These are phyloP conservation scores for Cantharis nigra DNA, from an alignment of 2,888 invertebrate species.

Conservation along the genomic window DNA sequence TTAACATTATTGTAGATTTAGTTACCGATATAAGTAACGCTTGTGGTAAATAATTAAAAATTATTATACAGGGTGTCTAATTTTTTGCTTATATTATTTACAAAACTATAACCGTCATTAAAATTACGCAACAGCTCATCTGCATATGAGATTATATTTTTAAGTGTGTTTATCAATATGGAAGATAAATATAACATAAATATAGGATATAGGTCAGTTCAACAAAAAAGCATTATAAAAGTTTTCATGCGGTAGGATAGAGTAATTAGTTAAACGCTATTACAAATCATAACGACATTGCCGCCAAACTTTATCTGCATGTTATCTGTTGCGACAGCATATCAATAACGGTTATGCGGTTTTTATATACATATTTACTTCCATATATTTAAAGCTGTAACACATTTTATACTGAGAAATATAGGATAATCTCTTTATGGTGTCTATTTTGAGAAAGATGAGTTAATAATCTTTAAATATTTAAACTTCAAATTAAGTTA, in stretches of 20 bases:
- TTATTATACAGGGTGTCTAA: background rate
- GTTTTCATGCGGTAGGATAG: background rate
- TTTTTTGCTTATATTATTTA: background rate
- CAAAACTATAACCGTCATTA: background rate
- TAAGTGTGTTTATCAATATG: background rate
- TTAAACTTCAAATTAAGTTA: background rate
- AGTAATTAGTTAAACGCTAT: background rate
- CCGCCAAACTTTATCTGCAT: slow-evolving; percentile 2
- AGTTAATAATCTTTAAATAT: background rate
- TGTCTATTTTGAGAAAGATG: background rate
- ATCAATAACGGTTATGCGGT: slow-evolving; percentile 12
- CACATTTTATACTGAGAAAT: background rate
- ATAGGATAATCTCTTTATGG: background rate
- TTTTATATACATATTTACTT: slow-evolving; percentile 2
- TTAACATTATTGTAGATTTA: no score
- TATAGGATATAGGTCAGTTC: background rate
- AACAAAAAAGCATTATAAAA: background rate
- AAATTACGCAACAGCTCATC: background rate
- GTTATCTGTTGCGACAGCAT: background rate
- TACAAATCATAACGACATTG: background rate
- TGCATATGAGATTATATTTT: background rate
- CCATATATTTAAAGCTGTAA: background rate
- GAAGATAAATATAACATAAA: background rate
- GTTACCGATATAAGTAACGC: background rate
- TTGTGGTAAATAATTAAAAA: background rate